Evolutionary conservation across 2,797 vertebrate genomes (phyloP), one percentile per base, ranked within the genome.

Genomic region (Notolepis coatsorum): DNA sequence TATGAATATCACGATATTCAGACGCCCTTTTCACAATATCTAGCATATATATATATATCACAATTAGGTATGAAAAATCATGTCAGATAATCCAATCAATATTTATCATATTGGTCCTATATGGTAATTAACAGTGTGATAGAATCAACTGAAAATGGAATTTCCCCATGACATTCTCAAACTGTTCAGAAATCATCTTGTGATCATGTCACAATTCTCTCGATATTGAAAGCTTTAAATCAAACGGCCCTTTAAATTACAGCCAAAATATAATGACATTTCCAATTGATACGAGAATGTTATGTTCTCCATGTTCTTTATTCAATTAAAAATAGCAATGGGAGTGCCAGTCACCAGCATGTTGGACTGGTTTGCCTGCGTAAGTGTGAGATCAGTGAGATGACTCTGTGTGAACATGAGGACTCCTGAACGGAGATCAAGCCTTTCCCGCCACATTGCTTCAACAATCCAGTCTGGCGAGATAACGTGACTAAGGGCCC

Each of bases 381-480:
- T n/a, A 65, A 2, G 13, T 17, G 39, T 69, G 37, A 25, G 39
- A 15, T 39, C 41, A 21, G 15, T 17, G 35, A 30, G 7, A 37
- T 24, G 12, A 60, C 48, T 46, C 25, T 30, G 18, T 17, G 45
- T 7, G 17, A 35, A 20, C 2, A 30, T 56, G 17, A 55, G n/a
- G 25, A 8, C 15, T 27, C n/a, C n/a, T 25, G 7, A 4, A 37
- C 17, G n/a, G 17, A 55, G 15, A 35, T 51, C 4, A 21, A 7
- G 7, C 23, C 31, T 5, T 12, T 56, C 15, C 43, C 25, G 10
- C 43, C 21, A 24, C 23, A 24, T 10, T 33, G 24, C 0, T 62
- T 67, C 60, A 27, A 60, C 60, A 31, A 77, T 84, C 83, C 86
- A 77, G 84, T 80, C 61, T 63, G 47, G 33, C 62, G 25, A 69